A percentile compares a stretch with the other conserved stretches of the same genome.
Evolutionary conservation across 2,797 vertebrate species (phyloP).

Genomic region (Scarus forsteni): DNA sequence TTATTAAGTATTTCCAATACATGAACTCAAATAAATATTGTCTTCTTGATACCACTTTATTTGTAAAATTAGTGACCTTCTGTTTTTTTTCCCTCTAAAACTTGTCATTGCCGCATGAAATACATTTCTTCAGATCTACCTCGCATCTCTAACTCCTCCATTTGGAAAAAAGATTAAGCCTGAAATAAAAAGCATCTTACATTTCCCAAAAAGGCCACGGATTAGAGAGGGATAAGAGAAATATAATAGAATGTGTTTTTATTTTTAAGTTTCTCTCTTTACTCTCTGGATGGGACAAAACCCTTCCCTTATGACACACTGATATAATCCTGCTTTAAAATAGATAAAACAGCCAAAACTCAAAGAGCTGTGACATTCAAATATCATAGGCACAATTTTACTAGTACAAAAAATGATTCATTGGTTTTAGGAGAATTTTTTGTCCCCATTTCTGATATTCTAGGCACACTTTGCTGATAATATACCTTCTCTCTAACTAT

Average conservation of each 20-base stretch:
- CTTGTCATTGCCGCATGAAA: background rate
- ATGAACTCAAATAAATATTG: background rate
- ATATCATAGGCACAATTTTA: background rate
- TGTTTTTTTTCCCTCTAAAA: background rate
- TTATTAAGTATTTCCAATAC: too few species aligned
- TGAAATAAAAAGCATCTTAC: too few species aligned
- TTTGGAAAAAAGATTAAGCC: too few species aligned
- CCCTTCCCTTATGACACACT: background rate
- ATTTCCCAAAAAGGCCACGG: too few species aligned
- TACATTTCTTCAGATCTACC: too few species aligned
- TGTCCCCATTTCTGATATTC: too few species aligned
- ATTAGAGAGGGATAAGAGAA: too few species aligned
- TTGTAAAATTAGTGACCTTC: background rate
- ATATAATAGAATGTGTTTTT: background rate
- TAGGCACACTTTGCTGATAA: too few species aligned
- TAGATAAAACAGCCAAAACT: background rate
- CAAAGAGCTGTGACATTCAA: background rate
- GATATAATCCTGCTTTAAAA: background rate
- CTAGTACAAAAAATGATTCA: background rate
- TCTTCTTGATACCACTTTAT: background rate
- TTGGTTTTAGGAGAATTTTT: background rate
- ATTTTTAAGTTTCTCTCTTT: background rate
- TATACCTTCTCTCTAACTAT: too few species aligned
- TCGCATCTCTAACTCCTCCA: too few species aligned
- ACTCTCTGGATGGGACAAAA: background rate